Percentiles rank a stretch among this genome's conserved stretches.
phyloP scores from a whole-genome alignment of 2,888 invertebrate species.

The Dasypolia templi region DNA sequence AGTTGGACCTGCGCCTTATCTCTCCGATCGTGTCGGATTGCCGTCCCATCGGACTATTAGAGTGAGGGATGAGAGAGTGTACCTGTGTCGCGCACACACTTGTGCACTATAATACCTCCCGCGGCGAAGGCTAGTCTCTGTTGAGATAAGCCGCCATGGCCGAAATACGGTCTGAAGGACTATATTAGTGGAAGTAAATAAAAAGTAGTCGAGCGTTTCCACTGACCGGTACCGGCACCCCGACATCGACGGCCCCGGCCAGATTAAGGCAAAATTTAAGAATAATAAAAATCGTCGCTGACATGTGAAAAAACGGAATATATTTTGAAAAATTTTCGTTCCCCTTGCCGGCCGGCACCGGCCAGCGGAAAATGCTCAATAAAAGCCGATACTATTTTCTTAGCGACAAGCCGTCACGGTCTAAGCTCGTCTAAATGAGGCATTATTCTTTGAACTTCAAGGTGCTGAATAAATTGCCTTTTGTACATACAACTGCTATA shows the following conservation, averaged over 20 bases:
- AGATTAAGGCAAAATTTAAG: background rate
- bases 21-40: too few relatives aligned
- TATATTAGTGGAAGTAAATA: too few relatives aligned
- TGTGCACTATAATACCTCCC: too few relatives aligned
- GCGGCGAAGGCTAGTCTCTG: too few relatives aligned
- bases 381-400: background rate
- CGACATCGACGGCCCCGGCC: background rate
- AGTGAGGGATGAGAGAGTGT: too few relatives aligned
- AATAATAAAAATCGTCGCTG: background rate
- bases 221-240: background rate
- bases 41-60: too few relatives aligned
- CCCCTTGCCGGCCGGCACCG: background rate
- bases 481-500: slow-evolving; percentile 25
- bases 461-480: slow-evolving; percentile 41
- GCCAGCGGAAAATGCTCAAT: background rate
- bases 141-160: too few relatives aligned
- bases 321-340: background rate
- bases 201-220: background rate
- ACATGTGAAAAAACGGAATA: background rate
- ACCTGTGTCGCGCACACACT: too few relatives aligned
- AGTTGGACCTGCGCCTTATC: too few relatives aligned
- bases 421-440: slow-evolving; percentile 14
- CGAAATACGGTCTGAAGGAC: too few relatives aligned
- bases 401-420: background rate
- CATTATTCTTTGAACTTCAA: slow-evolving; percentile 12